Evolutionary conservation across 35 echinoderm and acorn worm genomes (phyloP), one percentile per base, ranked within the genome.

Genomic region (Strongylocentrotus purpuratus): DNA sequence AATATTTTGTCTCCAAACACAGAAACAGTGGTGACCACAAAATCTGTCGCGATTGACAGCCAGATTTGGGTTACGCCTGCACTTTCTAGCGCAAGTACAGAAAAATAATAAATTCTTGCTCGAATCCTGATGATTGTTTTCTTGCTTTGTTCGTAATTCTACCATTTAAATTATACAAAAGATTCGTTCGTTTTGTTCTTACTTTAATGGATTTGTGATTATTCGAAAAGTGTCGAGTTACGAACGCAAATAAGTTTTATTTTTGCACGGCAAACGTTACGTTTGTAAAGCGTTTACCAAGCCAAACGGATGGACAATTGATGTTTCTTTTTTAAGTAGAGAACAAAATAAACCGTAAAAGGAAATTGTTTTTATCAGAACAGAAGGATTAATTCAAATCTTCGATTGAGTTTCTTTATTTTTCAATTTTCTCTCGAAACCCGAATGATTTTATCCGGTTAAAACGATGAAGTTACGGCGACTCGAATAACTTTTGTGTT

Each of bases 1-100:
- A 89, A 89, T 89, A 89, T 89, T 89, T 89, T 89, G 87, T 89
- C 87, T 35, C 87, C 33, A 89, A 89, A 89, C 87, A 89, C 45
- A 87, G 20, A 46, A 31, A n/a, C 65, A 7, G 28, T 28, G 65
- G 20, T 25, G 87, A 45, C 87, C 87, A 89, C 87, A 89, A 89
- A 78, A 78, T 28, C 65, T 78, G 0, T 5, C 20, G 28, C 22
- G 65, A 78, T 28, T 78, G 65, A 78, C 65, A 78, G 65, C 20
- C n/a, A 22, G 28, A 78, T 22, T 78, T 78, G 22, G 20, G 65
- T 78, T 78, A 78, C 65, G 22, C 28, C 65, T n/a, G 65, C 65
- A 78, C 65, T 78, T 78, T 78, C 6, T 55, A 2, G 50, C 50
- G 15, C 1, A 14, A 14, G 50, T 55, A 11, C 50, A 11, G 10